Base-by-base conservation (phyloP, 92 coral and sea anemone genomes). In the Diadumene lineata region DNA sequence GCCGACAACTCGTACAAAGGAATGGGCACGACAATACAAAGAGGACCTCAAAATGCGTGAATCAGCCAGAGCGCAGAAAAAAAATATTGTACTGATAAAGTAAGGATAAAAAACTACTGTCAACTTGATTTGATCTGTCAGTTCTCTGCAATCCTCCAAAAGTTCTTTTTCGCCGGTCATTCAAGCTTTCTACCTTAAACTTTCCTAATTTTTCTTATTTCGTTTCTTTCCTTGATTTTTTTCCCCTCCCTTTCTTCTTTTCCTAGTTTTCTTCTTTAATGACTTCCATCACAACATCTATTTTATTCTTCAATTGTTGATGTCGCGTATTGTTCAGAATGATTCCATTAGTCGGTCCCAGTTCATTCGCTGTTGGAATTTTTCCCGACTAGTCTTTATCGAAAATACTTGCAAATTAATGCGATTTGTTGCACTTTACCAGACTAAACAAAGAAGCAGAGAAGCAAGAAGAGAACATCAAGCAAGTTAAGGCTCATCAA, bases 21-120 rank as follows among this genome's bases (percentile, higher is more conserved):
- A 94, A 61, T 94, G 98, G 98, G 90, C 98, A 24, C 90, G 86
- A 65, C 88, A 88, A 50, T 94, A 94, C 81, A 87, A 84, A 72
- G 97, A 83, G 66, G 93, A 94, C 58, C 72, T 92, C 65, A 94
- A 69, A 78, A 84, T 75, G 68, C 78, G 92, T 0, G 98, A 79
- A 50, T 82, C 81, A 4, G 87, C 89, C 43, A 82, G 98, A 74
- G 43, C 84, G 17, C 91, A 90, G 77, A 94, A 92, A 73, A 92
- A 91, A 29, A 93, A 92, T 64, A 71, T 82, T 69, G 77, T 81
- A 18, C 75, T 94, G 56, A 64, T 85, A 34, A 86, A 83, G 98
- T 91, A 69, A 84, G 98, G 80, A 2, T 58, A 25, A 4, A 6
- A 38, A 38, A 38, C 13, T 38, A 38, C 13, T 13, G 7, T 4